phyloP scores from a whole-genome alignment of 1,140 invertebrate species.

The Lepidurus packardi region DNA sequence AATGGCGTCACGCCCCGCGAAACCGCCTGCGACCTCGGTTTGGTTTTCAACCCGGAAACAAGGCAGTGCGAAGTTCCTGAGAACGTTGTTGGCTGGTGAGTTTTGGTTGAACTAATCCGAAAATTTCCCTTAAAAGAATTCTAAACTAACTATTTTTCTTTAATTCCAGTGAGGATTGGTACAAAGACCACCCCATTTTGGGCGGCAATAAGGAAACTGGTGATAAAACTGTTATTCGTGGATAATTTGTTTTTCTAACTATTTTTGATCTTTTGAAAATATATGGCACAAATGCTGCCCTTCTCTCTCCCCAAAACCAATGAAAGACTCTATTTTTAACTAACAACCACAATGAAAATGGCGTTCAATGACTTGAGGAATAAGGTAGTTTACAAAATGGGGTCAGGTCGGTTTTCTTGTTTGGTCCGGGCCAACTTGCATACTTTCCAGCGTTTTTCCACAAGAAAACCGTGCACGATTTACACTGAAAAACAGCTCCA shows the following conservation, averaged over 20 bases:
- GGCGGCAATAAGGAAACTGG: conserved; percentile 35
- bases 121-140: background rate
- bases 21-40: conserved; percentile 73
- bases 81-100: conserved; percentile 79
- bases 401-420: background rate
- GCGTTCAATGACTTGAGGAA: conserved; percentile 9
- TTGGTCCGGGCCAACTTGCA: background rate
- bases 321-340: background rate
- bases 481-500: background rate
- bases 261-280: conserved; percentile 21
- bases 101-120: background rate
- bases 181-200: conserved; percentile 58
- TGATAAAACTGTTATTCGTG: conserved; percentile 27
- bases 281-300: background rate
- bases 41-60: conserved; percentile 76
- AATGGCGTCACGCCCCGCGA: conserved; percentile 77
- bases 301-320: background rate
- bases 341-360: background rate
- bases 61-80: conserved; percentile 78
- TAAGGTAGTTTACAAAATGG: background rate
- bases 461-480: background rate
- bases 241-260: background rate
- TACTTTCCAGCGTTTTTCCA: background rate
- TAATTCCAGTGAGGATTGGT: conserved; percentile 73
- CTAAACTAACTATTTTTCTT: conserved; percentile 25